Conservation (phyloP, 2,888 invertebrate genomes). For the Chaetoderma sp. region DNA sequence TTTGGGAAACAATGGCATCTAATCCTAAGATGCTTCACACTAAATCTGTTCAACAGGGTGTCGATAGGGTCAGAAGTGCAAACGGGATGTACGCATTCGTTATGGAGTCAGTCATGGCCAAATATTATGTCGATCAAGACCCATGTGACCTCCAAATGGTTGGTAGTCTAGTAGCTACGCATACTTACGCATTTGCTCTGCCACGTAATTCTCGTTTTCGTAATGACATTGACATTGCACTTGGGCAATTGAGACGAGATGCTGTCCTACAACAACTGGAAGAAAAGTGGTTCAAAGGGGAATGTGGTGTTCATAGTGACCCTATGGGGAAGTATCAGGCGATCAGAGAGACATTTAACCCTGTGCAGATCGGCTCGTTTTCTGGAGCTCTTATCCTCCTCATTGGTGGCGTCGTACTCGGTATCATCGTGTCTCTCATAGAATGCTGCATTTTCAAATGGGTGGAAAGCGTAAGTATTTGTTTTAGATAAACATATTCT, state of each 20-base stretch:
- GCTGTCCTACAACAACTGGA: slow-evolving; percentile 41
- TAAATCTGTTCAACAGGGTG: slow-evolving; percentile 34
- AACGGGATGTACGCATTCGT: slow-evolving; percentile 46
- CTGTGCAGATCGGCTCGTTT: slow-evolving; percentile 50
- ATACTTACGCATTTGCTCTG: slow-evolving; percentile 46
- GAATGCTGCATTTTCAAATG: no score
- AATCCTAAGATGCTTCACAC: no score
- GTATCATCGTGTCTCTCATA: slow-evolving; percentile 42
- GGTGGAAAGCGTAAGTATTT: no score
- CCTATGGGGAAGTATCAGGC: not conserved
- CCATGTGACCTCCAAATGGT: slow-evolving; percentile 55
- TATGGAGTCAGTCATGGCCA: slow-evolving; percentile 53
- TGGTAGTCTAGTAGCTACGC: slow-evolving; percentile 29
- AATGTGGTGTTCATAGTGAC: slow-evolving; percentile 35
- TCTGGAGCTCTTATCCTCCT: slow-evolving; percentile 52
- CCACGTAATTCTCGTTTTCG: slow-evolving; percentile 23
- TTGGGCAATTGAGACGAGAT: slow-evolving; percentile 40
- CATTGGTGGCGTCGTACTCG: slow-evolving; percentile 47
- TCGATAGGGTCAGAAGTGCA: slow-evolving; percentile 37
- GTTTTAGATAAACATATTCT: no score
- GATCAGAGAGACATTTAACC: not conserved
- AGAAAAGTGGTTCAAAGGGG: slow-evolving; percentile 49
- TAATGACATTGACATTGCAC: slow-evolving; percentile 34
- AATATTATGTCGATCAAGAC: slow-evolving; percentile 40
- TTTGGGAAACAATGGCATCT: no score